Evolutionary conservation across 2,113 vertebrate species (phyloP).

Genomic region (Melanerpes aurifrons): DNA sequence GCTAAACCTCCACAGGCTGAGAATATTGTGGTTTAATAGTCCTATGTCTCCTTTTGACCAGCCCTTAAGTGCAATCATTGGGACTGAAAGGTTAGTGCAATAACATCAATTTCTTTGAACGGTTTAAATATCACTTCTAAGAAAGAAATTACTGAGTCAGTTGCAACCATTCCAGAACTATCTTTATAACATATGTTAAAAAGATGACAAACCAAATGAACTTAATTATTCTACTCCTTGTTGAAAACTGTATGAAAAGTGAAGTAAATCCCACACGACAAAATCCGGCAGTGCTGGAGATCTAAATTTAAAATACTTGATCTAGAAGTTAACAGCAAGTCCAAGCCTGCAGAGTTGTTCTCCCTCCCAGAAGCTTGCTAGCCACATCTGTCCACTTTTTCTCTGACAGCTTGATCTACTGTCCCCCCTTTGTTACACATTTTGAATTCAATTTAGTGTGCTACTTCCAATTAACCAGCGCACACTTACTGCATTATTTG

Average conservation of each 20-base stretch:
- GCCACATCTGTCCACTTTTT: constrained; percentile 56
- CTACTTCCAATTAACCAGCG: constrained; percentile 72
- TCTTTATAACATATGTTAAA: background rate
- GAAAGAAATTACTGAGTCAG: background rate
- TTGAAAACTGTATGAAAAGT: constrained; percentile 50
- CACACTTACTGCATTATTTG: constrained; percentile 73
- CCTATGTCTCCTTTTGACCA: background rate
- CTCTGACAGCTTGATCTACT: constrained; percentile 69
- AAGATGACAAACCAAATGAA: constrained; percentile 9
- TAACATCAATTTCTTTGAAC: constrained; percentile 15
- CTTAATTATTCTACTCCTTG: constrained; percentile 7
- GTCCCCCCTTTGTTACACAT: constrained; percentile 65
- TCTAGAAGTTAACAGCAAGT: constrained; percentile 61
- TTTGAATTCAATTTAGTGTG: constrained; percentile 66
- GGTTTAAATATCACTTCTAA: constrained; percentile 59
- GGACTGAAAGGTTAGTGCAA: background rate
- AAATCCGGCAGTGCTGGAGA: constrained; percentile 13
- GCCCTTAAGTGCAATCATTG: background rate
- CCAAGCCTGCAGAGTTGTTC: constrained; percentile 4
- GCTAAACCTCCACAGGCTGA: constrained; percentile 2
- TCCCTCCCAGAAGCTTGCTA: constrained; percentile 67
- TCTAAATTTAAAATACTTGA: constrained; percentile 45
- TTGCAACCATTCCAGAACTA: background rate
- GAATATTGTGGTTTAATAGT: background rate
- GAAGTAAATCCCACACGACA: background rate